A percentile compares a stretch with the other conserved stretches of the same genome.
phyloP scores from a whole-genome alignment of 2,113 vertebrate genomes.

The Syrmaticus mikado region DNA sequence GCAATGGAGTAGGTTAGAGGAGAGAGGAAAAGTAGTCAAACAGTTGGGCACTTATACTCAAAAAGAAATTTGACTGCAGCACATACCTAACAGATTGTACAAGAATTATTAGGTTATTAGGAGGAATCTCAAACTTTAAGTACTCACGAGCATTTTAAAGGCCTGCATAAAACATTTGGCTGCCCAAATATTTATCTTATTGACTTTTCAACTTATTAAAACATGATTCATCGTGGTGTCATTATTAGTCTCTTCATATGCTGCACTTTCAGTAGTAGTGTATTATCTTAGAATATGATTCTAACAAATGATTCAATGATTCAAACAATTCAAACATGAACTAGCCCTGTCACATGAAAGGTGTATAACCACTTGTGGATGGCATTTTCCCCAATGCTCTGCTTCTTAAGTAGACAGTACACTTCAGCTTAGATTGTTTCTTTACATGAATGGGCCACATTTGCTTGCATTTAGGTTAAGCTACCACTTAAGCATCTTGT shows the following conservation, averaged over 20 bases:
- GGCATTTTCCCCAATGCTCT: not conserved
- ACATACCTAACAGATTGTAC: not conserved
- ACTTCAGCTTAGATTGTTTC: not conserved
- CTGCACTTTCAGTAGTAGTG: not conserved
- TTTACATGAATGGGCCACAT: not conserved
- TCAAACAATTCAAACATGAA: not conserved
- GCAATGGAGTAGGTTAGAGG: not conserved
- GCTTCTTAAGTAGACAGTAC: not conserved
- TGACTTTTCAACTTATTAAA: not conserved
- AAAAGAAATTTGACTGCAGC: not conserved
- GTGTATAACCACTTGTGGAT: not conserved
- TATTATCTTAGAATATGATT: not conserved
- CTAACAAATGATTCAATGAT: no score
- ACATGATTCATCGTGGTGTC: not conserved
- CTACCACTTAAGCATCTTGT: not conserved
- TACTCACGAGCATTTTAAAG: not conserved
- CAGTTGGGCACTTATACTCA: not conserved
- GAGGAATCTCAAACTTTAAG: not conserved
- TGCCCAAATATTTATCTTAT: conserved; percentile 5
- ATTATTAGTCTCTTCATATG: not conserved
- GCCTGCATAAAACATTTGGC: not conserved
- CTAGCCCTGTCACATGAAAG: not conserved
- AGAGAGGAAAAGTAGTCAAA: not conserved
- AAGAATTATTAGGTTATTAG: not conserved
- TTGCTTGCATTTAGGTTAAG: not conserved